Conservation (phyloP, 2,113 vertebrate genomes). For the Brachionichthys hirsutus region DNA sequence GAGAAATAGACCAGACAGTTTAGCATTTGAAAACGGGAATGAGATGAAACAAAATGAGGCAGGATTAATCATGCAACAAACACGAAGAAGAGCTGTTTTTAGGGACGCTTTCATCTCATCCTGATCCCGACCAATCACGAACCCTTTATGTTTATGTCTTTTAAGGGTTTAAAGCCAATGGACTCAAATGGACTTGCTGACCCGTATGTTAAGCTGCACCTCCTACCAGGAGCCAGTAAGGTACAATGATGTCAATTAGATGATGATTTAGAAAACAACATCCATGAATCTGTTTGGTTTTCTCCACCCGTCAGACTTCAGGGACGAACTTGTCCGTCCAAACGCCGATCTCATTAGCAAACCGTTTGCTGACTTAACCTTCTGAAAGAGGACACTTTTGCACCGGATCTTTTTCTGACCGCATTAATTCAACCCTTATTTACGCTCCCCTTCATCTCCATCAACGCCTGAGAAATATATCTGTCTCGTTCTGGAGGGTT, state of each 20-base stretch:
- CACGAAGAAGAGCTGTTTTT: background rate
- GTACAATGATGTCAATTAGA: slow-evolving; percentile 52
- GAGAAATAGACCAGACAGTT: background rate
- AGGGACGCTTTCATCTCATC: background rate
- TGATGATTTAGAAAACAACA: no score
- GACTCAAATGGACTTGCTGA: slow-evolving; percentile 93
- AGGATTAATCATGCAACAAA: background rate
- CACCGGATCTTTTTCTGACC: no score
- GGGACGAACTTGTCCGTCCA: no score
- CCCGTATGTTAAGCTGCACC: slow-evolving; percentile 93
- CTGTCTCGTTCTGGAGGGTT: no score
- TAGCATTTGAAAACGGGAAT: background rate
- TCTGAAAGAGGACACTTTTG: no score
- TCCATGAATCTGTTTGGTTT: background rate
- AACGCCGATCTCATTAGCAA: no score
- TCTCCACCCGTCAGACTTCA: no score
- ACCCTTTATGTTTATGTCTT: background rate
- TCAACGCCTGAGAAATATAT: no score
- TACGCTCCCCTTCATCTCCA: no score
- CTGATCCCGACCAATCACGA: background rate
- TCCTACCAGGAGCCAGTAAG: slow-evolving; percentile 95
- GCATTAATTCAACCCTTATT: no score
- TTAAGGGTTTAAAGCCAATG: slow-evolving; percentile 92
- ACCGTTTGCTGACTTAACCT: no score
- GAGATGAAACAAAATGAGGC: background rate